phyloP scores from a whole-genome alignment of 2,797 vertebrate species.

The Hozukius guyotensis region DNA sequence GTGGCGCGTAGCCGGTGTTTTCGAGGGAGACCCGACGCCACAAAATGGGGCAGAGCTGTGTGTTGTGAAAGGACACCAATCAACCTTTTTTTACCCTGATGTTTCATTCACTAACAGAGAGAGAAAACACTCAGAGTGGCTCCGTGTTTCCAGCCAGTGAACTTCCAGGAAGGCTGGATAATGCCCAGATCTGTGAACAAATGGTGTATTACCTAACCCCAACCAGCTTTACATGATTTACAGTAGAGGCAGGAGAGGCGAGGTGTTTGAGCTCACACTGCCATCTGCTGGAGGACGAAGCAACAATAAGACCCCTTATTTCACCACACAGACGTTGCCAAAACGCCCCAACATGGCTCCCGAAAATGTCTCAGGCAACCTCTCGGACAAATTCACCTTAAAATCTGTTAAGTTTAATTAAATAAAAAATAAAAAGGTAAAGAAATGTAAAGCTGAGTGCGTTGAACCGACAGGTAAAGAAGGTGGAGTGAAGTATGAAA shows the following conservation, averaged over 20 bases:
- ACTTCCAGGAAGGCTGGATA: conserved; percentile 59
- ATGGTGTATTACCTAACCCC: conserved; percentile 61
- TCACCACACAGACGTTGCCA: conserved; percentile 21
- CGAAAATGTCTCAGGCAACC: neutral
- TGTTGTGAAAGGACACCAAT: conserved; percentile 15
- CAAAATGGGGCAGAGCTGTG: conserved; percentile 44
- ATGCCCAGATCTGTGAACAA: conserved; percentile 65
- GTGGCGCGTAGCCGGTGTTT: conserved; percentile 53
- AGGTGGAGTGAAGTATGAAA: neutral
- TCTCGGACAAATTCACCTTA: neutral
- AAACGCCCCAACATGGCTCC: conserved; percentile 50
- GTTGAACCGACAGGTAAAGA: rapidly evolving
- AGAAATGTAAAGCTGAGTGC: neutral
- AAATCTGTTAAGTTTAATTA: neutral
- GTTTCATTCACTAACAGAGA: neutral
- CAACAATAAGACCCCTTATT: neutral
- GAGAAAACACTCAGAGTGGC: neutral
- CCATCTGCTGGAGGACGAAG: conserved; percentile 52
- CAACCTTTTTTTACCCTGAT: neutral
- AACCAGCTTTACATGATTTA: conserved; percentile 64
- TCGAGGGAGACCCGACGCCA: conserved; percentile 35
- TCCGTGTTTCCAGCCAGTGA: conserved; percentile 17
- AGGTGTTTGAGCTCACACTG: conserved; percentile 31
- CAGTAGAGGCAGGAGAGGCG: conserved; percentile 33
- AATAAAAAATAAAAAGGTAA: neutral